A percentile compares a stretch with the other conserved stretches of the same genome.
Evolutionary conservation across 2,888 invertebrate genomes (phyloP).

Genomic region (Strigamia maritima): DNA sequence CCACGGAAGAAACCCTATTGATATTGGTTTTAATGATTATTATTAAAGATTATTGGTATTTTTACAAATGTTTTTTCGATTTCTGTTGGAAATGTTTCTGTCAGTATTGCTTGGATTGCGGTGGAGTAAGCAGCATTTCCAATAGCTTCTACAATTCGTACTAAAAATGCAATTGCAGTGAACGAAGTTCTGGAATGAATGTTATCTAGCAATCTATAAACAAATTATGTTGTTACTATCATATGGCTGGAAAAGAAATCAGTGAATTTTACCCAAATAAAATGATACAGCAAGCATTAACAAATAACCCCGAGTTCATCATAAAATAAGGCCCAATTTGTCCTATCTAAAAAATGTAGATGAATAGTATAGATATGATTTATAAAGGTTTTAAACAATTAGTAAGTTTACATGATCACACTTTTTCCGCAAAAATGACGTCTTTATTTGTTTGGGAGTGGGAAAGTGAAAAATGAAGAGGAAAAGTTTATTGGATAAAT

Average conservation of each 20-base stretch:
- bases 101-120: conserved; percentile 56
- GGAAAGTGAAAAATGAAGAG: too few species aligned
- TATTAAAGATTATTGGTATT: too few species aligned
- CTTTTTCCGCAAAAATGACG: too few species aligned
- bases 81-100: conserved; percentile 50
- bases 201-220: conserved; percentile 36
- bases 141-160: conserved; percentile 57
- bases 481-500: too few species aligned
- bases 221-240: not conserved
- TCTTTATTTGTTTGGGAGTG: too few species aligned
- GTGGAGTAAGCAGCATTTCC: conserved; percentile 53
- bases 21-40: too few species aligned
- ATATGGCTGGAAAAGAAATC: too few species aligned
- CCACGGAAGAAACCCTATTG: not conserved
- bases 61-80: conserved; percentile 50
- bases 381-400: too few species aligned
- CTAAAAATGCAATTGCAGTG: conserved; percentile 71
- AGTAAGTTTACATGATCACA: too few species aligned
- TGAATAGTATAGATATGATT: too few species aligned
- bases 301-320: conserved; percentile 77
- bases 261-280: conserved; percentile 64
- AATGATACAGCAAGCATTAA: conserved; percentile 77
- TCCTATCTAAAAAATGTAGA: too few species aligned
- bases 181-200: conserved; percentile 57
- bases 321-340: conserved; percentile 73